A percentile compares a stretch with the other conserved stretches of the same genome.
Conservation (phyloP, 2,797 vertebrate species). For the Myripristis murdjan region DNA sequence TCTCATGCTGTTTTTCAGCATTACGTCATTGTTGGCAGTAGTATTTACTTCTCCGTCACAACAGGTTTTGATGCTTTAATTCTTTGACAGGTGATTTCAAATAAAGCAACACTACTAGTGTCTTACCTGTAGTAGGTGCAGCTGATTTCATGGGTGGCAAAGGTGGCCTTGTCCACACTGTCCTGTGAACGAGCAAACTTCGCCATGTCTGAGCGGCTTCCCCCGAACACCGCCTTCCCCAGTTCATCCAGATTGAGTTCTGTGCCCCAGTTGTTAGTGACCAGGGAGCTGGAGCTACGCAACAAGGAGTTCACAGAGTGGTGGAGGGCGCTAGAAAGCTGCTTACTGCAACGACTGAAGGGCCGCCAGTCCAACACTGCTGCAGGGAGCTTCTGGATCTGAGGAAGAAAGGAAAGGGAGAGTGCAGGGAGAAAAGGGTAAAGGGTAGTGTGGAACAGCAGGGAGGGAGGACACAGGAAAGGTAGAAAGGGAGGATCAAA, state of each 20-base stretch:
- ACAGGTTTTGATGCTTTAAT: too few relatives aligned
- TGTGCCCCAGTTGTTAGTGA: slow-evolving; percentile 85
- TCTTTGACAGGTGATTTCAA: not conserved
- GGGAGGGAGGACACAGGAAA: not conserved
- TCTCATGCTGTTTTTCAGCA: too few relatives aligned
- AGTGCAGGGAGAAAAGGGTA: not conserved
- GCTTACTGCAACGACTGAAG: slow-evolving; percentile 84
- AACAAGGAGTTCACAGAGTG: slow-evolving; percentile 86
- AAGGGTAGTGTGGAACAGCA: not conserved
- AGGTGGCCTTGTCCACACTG: slow-evolving; percentile 86
- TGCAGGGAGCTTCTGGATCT: slow-evolving; percentile 83
- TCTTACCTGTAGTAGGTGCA: slow-evolving; percentile 86
- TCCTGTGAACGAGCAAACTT: slow-evolving; percentile 85
- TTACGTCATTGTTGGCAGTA: too few relatives aligned
- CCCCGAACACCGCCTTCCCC: slow-evolving; percentile 80
- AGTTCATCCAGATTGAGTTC: slow-evolving; percentile 78
- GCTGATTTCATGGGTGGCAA: slow-evolving; percentile 85
- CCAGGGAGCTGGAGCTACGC: slow-evolving; percentile 82
- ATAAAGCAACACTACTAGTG: not conserved
- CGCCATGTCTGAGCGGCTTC: slow-evolving; percentile 85
- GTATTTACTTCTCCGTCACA: too few relatives aligned
- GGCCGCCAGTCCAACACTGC: slow-evolving; percentile 86
- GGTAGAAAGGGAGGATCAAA: not conserved
- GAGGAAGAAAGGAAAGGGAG: slow-evolving; percentile 17
- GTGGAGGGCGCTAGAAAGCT: slow-evolving; percentile 85